Conservation (phyloP, 2,113 vertebrate genomes). For the Piprites chloris region DNA sequence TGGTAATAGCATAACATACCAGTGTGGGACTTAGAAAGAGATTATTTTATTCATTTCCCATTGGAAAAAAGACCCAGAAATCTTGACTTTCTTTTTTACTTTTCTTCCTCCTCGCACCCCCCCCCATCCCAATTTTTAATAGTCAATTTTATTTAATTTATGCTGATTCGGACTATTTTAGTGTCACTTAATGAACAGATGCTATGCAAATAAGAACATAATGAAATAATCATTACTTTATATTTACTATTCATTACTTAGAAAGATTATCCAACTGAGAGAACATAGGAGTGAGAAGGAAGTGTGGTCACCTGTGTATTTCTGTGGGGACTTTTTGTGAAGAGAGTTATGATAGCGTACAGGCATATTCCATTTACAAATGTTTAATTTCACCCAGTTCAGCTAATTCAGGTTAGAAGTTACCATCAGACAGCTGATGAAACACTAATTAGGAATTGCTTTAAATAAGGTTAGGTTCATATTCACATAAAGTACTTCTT, state of each 20-base stretch:
- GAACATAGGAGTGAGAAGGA: neutral
- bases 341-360: neutral
- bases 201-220: neutral
- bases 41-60: neutral
- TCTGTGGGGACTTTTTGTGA: neutral
- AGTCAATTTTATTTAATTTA: neutral
- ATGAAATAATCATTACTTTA: neutral
- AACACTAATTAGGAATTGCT: constrained; percentile 60
- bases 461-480: constrained; percentile 17
- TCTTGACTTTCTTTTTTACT: neutral
- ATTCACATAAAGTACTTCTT: constrained; percentile 8
- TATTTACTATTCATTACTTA: constrained; percentile 7
- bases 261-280: neutral
- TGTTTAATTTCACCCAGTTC: constrained; percentile 35
- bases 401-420: constrained; percentile 27
- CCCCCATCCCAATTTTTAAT: neutral
- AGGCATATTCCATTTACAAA: constrained; percentile 5
- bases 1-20: neutral
- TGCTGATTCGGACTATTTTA: neutral
- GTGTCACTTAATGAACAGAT: neutral
- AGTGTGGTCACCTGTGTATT: neutral
- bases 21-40: neutral
- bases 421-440: constrained; percentile 25
- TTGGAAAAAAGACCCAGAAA: neutral
- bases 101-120: no score